phyloP scores from a whole-genome alignment of 1,140 invertebrate species.

The Meloidogyne floridensis region DNA sequence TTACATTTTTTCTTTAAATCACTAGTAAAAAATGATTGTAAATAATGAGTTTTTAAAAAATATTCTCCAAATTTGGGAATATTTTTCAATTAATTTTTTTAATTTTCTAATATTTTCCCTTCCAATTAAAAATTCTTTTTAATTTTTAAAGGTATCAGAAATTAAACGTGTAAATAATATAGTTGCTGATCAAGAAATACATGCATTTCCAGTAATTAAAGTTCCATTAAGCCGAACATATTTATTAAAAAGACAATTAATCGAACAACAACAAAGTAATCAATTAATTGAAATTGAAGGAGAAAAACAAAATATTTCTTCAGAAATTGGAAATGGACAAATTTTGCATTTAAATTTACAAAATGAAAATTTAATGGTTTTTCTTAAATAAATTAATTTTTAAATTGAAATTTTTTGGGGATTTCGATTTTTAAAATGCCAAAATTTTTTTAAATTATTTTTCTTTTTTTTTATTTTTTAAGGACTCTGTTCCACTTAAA shows the following conservation, averaged over 20 bases:
- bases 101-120: too few relatives aligned
- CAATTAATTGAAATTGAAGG: constrained; percentile 7
- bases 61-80: too few relatives aligned
- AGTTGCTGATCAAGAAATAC: constrained; percentile 42
- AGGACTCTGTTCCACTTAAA: background rate
- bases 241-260: constrained; percentile 23
- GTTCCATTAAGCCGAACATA: constrained; percentile 41
- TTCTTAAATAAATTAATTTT: background rate
- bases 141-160: constrained; percentile 41
- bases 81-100: too few relatives aligned
- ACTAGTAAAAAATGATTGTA: too few relatives aligned
- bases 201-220: constrained; percentile 35
- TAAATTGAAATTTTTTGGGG: background rate
- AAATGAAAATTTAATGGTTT: background rate
- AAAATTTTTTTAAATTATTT: too few relatives aligned
- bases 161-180: constrained; percentile 48
- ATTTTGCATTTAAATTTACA: background rate
- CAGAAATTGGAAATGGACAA: background rate
- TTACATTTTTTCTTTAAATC: too few relatives aligned
- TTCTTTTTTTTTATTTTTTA: too few relatives aligned
- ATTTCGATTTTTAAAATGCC: too few relatives aligned
- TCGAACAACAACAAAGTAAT: constrained; percentile 17
- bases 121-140: background rate
- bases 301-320: background rate
- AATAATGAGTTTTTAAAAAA: too few relatives aligned